phyloP scores from a whole-genome alignment of 2,888 invertebrate genomes.

The Diplazon laetatorius region DNA sequence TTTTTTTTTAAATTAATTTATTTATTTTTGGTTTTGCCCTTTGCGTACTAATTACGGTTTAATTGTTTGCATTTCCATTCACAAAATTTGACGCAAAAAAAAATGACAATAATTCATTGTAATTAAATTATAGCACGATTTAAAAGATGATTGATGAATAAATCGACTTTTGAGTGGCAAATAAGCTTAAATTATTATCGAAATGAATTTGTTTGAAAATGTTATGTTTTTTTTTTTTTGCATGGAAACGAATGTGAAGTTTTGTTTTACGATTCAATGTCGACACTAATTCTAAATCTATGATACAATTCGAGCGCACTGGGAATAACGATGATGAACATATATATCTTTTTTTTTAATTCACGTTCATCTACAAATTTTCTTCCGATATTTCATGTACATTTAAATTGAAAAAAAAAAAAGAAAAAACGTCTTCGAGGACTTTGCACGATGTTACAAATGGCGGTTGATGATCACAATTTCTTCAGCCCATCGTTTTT shows the following conservation, averaged over 20 bases:
- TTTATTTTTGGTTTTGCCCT: no score
- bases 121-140: no score
- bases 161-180: no score
- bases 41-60: no score
- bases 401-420: no score
- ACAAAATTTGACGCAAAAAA: no score
- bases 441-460: slow-evolving; percentile 25
- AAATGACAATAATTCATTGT: no score
- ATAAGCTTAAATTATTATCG: not conserved
- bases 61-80: no score
- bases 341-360: no score
- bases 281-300: slow-evolving; percentile 2
- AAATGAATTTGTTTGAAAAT: not conserved
- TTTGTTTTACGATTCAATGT: no score
- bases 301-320: slow-evolving; percentile 50
- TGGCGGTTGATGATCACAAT: slow-evolving; percentile 14
- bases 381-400: slow-evolving; percentile 29
- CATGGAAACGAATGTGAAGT: no score
- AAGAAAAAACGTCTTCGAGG: slow-evolving; percentile 41
- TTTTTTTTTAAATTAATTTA: not conserved
- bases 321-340: slow-evolving; percentile 63
- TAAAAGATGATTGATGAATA: no score
- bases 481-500: slow-evolving; percentile 10
- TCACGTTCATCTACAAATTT: slow-evolving; percentile 2
- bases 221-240: not conserved